These are phyloP conservation scores for chimpanzee (Pan troglodytes) DNA, from an alignment of 2,113 vertebrate species.

Conservation along the genomic window NHGRI_mPanTro3-v2.1_pri NC_086015.1:5391501-5392000, in stretches of 20 bases:
- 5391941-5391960: background rate
- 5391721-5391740: background rate
- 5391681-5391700: background rate
- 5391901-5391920: background rate
- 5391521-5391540: background rate
- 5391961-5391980: background rate
- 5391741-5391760: background rate
- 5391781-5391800: background rate
- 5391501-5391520: background rate
- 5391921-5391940: background rate
- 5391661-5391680: background rate
- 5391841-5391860: background rate
- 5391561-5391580: constrained; percentile 37
- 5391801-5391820: background rate
- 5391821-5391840: background rate
- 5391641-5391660: background rate
- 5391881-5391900: background rate
- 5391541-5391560: background rate
- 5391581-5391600: background rate
- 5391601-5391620: background rate
- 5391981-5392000: background rate
- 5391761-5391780: background rate
- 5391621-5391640: no score
- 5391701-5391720: background rate
- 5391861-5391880: background rate